Base-by-base conservation (phyloP, 2,888 invertebrate genomes). In the Agrotis puta region DNA sequence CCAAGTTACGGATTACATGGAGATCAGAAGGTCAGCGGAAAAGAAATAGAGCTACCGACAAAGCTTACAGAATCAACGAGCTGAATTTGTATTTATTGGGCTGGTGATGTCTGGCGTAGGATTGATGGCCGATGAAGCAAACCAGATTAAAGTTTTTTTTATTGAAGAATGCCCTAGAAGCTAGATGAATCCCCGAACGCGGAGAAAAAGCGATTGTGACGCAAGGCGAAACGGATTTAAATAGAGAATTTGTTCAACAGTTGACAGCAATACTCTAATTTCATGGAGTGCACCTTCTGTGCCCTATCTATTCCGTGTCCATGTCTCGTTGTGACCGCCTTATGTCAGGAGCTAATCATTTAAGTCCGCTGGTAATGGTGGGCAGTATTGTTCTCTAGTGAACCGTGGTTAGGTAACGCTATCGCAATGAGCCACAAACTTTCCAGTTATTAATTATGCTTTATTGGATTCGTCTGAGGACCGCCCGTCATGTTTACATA, bases 311-410 rank as follows among this genome's bases (percentile, higher is more conserved):
- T n/a, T 72, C 72, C 2, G 18, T 47, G 72, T n/a, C 50, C 56
- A 82, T 71, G 81, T 77, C 81, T 77, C 67, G 87, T 82, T 87
- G 84, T 92, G 92, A 92, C 93, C 92, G 93, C 93, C 91, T 94
- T 94, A 92, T 91, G 94, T 94, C 92, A 92, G 88, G 79, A 93
- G 90, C 88, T 90, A 91, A 93, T 94, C 93, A 93, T 93, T 92
- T 92, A 91, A 86, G 87, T 84, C 85, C 87, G 82, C 89, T 75
- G 78, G 74, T 81, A 79, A 91, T 90, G 88, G 88, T 89, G 88
- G 88, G 85, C 88, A 88, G 89, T 89, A 90, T 90, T 91, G 90
- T 92, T 91, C 88, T 87, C 88, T 71, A 81, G 84, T 81, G 82
- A 87, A 85, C 82, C 67, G 68, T 74, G 72, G 82, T 84, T 84